Percentiles rank a stretch among this genome's conserved stretches.
These are phyloP conservation scores for Alosa sapidissima DNA, from an alignment of 2,797 vertebrate species.

Conservation along the genomic window DNA sequence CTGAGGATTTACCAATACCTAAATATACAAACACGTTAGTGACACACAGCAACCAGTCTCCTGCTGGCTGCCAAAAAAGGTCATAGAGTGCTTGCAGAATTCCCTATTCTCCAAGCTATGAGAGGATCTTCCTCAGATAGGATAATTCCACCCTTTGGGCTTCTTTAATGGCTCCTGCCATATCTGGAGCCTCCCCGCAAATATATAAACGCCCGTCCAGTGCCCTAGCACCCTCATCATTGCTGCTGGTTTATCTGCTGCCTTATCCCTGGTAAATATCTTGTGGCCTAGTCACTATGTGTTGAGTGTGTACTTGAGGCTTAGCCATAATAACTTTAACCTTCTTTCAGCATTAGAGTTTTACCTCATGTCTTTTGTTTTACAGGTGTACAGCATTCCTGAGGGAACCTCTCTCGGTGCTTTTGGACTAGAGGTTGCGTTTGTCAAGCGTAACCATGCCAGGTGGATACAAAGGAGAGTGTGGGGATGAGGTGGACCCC, in stretches of 20 bases:
- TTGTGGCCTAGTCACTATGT: neutral
- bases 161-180: conserved; percentile 63
- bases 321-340: neutral
- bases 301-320: neutral
- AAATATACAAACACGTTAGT: neutral
- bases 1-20: neutral
- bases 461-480: conserved; percentile 65
- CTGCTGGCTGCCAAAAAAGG: conserved; percentile 62
- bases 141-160: conserved; percentile 52
- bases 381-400: conserved; percentile 23
- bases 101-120: conserved; percentile 58
- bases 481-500: conserved; percentile 66
- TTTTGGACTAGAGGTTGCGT: conserved; percentile 36
- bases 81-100: conserved; percentile 57
- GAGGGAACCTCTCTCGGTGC: conserved; percentile 23
- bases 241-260: conserved; percentile 46
- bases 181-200: conserved; percentile 56
- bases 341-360: too few species aligned
- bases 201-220: conserved; percentile 60
- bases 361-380: neutral
- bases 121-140: conserved; percentile 54
- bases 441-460: conserved; percentile 57
- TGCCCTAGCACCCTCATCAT: conserved; percentile 37
- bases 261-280: conserved; percentile 53
- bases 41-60: neutral